Percentiles rank a stretch among this genome's conserved stretches.
Evolutionary conservation across 2,888 invertebrate species (phyloP).

Genomic region (Arctia plantaginis): DNA sequence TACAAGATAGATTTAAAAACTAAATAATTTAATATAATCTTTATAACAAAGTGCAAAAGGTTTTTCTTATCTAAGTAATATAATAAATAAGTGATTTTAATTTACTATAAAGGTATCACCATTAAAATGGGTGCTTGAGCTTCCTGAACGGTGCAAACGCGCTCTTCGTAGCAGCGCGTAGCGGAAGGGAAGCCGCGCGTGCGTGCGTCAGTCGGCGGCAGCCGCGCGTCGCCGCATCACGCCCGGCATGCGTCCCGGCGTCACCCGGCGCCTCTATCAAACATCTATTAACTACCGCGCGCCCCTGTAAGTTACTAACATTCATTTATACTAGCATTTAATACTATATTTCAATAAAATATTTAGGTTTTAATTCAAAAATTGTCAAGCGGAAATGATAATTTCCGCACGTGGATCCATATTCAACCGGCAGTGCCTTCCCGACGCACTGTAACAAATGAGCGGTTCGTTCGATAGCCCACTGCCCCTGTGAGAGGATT

Average conservation of each 20-base stretch:
- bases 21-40: neutral
- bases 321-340: constrained; percentile 16
- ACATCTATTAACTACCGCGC: constrained; percentile 73
- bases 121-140: constrained; percentile 34
- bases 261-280: constrained; percentile 59
- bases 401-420: constrained; percentile 80
- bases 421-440: constrained; percentile 67
- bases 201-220: constrained; percentile 81
- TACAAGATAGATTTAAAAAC: neutral
- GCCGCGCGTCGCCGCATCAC: constrained; percentile 77
- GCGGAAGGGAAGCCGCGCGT: constrained; percentile 66
- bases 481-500: constrained; percentile 85
- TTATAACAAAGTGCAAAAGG: neutral
- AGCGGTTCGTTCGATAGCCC: constrained; percentile 85
- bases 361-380: constrained; percentile 60
- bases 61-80: constrained; percentile 18
- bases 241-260: constrained; percentile 73
- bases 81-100: constrained; percentile 29
- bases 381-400: constrained; percentile 55
- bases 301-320: constrained; percentile 79
- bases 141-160: constrained; percentile 46
- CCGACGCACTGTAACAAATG: constrained; percentile 80
- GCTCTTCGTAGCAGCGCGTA: constrained; percentile 59
- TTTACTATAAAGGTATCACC: constrained; percentile 35
- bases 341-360: constrained; percentile 11